phyloP scores from a whole-genome alignment of 2,113 vertebrate genomes.

The Sinocyclocheilus grahami region DNA sequence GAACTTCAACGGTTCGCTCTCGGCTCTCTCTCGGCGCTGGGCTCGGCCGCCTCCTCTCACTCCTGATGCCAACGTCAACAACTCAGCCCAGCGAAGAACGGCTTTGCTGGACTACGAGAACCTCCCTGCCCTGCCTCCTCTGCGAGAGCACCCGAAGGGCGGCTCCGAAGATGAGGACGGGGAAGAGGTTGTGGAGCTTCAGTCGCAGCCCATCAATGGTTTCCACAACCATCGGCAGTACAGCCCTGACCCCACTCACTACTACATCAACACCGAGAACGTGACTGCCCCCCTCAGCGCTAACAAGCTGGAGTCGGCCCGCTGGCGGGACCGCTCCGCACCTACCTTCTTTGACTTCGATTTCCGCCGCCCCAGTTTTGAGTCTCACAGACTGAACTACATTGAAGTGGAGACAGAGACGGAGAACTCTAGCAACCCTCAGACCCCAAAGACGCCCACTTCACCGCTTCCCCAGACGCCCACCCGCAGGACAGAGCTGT shows the following conservation, averaged over 20 bases:
- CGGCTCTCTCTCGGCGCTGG: slow-evolving; percentile 71
- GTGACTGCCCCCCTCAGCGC: slow-evolving; percentile 92
- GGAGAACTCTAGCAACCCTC: slow-evolving; percentile 89
- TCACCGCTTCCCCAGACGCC: slow-evolving; percentile 91
- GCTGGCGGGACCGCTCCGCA: slow-evolving; percentile 80
- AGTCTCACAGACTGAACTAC: slow-evolving; percentile 86
- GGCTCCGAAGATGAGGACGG: slow-evolving; percentile 82
- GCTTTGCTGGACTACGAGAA: slow-evolving; percentile 97
- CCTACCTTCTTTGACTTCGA: slow-evolving; percentile 97
- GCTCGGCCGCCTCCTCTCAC: slow-evolving; percentile 71
- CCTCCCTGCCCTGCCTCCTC: slow-evolving; percentile 90
- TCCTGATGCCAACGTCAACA: slow-evolving; percentile 93
- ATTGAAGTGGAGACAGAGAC: slow-evolving; percentile 95
- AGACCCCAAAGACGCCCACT: slow-evolving; percentile 94
- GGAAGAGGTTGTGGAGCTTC: slow-evolving; percentile 58
- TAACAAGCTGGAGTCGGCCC: slow-evolving; percentile 85
- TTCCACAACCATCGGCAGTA: slow-evolving; percentile 80
- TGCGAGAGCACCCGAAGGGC: slow-evolving; percentile 90
- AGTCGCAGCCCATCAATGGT: slow-evolving; percentile 76
- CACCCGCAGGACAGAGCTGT: slow-evolving; percentile 91
- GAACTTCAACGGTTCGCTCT: slow-evolving; percentile 71
- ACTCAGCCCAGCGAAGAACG: slow-evolving; percentile 94
- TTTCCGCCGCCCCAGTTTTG: slow-evolving; percentile 85
- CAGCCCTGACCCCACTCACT: slow-evolving; percentile 86
- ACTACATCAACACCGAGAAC: slow-evolving; percentile 98